A percentile compares a stretch with the other conserved stretches of the same genome.
Evolutionary conservation across 53 echinoderm and acorn worm genomes (phyloP).

Genomic region (Holothuria scabra): DNA sequence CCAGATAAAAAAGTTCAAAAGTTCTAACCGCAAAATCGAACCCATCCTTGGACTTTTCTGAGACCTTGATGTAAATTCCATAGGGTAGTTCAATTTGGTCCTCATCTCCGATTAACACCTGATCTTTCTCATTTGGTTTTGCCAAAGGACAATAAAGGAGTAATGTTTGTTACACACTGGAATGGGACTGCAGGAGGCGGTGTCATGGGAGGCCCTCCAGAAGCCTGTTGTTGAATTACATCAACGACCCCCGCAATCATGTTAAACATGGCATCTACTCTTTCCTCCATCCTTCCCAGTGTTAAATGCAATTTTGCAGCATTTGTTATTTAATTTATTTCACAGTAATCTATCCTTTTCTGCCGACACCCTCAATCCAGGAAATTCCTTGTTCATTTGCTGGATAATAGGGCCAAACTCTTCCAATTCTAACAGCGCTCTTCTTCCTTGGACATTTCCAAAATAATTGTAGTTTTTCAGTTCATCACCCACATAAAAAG

Average conservation of each 20-base stretch:
- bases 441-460: not conserved
- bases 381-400: not conserved
- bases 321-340: not conserved
- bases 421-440: not conserved
- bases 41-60: constrained; percentile 2
- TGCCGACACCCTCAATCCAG: not conserved
- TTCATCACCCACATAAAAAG: not conserved
- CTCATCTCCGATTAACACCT: not conserved
- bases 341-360: not conserved
- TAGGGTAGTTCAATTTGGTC: not conserved
- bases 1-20: constrained; percentile 3
- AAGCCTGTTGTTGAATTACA: not conserved
- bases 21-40: not conserved
- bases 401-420: not conserved
- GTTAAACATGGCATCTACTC: not conserved
- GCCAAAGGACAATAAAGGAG: not conserved
- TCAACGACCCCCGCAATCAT: constrained; percentile 7
- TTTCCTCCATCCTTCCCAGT: not conserved
- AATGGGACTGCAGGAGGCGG: not conserved
- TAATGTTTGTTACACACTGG: not conserved
- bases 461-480: constrained; percentile 5
- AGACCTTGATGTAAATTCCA: not conserved
- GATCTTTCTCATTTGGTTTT: not conserved
- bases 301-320: not conserved
- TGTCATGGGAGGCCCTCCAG: not conserved